Evolutionary conservation across 1,140 invertebrate species (phyloP).

Genomic region (Drosophila ironensis): DNA sequence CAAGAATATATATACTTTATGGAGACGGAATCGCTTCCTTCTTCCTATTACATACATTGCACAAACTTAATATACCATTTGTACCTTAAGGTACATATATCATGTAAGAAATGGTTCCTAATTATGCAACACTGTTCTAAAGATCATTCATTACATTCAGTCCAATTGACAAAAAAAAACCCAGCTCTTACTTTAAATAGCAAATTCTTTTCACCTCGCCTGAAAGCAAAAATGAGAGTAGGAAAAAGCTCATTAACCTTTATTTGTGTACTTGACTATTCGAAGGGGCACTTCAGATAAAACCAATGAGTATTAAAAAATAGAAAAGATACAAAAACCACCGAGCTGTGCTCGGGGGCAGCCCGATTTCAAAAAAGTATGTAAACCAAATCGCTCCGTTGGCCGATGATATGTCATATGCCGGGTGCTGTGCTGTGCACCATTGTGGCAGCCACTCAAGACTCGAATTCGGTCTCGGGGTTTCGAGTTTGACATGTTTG

Average conservation of each 20-base stretch:
- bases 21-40: too few relatives aligned
- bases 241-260: slow-evolving; percentile 71
- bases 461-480: slow-evolving; percentile 20
- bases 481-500: slow-evolving; percentile 54
- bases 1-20: too few relatives aligned
- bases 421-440: slow-evolving; percentile 35
- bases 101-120: too few relatives aligned
- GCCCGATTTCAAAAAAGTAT: too few relatives aligned
- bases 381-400: slow-evolving; percentile 29
- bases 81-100: too few relatives aligned
- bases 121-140: too few relatives aligned
- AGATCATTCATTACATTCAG: too few relatives aligned
- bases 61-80: too few relatives aligned
- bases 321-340: slow-evolving; percentile 31
- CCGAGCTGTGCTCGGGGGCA: slow-evolving; percentile 13
- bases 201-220: slow-evolving; percentile 19
- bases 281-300: slow-evolving; percentile 17
- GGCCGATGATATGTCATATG: slow-evolving; percentile 64
- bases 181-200: too few relatives aligned
- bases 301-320: slow-evolving; percentile 17
- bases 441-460: slow-evolving; percentile 52
- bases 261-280: slow-evolving; percentile 54
- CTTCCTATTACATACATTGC: too few relatives aligned
- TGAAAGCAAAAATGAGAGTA: slow-evolving; percentile 13
- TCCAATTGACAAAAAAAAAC: too few relatives aligned